These are phyloP conservation scores for Eupelmus urozonus DNA, from an alignment of 2,888 invertebrate species.

Conservation along the genomic window DNA sequence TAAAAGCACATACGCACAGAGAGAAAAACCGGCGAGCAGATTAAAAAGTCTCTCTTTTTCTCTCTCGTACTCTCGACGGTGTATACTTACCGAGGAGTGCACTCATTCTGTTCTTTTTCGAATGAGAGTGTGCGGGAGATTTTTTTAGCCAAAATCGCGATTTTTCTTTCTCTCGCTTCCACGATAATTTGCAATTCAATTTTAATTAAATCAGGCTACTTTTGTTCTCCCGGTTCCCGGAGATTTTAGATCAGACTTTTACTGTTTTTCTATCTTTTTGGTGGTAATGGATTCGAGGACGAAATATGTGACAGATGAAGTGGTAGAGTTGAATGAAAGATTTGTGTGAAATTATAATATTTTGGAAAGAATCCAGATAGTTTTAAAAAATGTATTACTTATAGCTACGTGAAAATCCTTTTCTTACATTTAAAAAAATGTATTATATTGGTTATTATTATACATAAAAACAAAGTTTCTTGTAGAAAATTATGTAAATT, in stretches of 20 bases:
- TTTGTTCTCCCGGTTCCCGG: not conserved
- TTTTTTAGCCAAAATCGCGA: slow-evolving; percentile 37
- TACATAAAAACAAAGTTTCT: not conserved
- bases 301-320: too few relatives aligned
- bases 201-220: slow-evolving; percentile 38
- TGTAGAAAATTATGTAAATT: not conserved
- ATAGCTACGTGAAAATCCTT: not conserved
- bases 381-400: not conserved
- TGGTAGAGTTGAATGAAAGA: too few relatives aligned
- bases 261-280: not conserved
- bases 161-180: slow-evolving; percentile 20
- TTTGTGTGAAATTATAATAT: not conserved
- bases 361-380: not conserved
- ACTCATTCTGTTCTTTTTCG: slow-evolving; percentile 28
- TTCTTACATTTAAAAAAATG: too few relatives aligned
- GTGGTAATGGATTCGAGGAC: too few relatives aligned
- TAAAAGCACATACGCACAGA: slow-evolving; percentile 16
- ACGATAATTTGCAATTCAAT: slow-evolving; percentile 49
- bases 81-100: slow-evolving; percentile 15
- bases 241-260: not conserved
- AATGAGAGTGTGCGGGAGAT: not conserved
- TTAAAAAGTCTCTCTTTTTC: slow-evolving; percentile 43
- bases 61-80: not conserved
- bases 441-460: too few relatives aligned
- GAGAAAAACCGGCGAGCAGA: slow-evolving; percentile 41